phyloP scores from a whole-genome alignment of 1,140 invertebrate genomes.

The Zaprionus capensis region DNA sequence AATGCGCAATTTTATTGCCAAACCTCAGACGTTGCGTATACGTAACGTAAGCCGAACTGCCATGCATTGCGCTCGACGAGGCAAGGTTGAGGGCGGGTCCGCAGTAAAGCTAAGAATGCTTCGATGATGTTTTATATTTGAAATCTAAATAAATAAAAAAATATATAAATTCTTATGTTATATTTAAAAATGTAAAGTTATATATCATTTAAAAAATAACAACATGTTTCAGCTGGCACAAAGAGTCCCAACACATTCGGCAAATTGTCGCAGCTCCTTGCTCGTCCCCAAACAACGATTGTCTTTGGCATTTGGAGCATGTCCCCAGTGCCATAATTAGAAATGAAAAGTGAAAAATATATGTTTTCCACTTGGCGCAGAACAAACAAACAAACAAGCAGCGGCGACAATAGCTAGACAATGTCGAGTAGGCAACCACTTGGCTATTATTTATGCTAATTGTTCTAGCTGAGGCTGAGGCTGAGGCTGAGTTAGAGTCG shows the following conservation, averaged over 20 bases:
- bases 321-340: constrained; percentile 69
- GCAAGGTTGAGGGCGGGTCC: neutral
- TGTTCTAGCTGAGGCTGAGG: constrained; percentile 47
- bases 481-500: neutral
- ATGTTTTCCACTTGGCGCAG: constrained; percentile 57
- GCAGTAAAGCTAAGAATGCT: constrained; percentile 12
- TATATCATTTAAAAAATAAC: neutral
- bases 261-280: constrained; percentile 20
- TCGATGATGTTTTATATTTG: neutral
- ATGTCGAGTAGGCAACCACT: constrained; percentile 57
- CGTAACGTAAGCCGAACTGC: constrained; percentile 71
- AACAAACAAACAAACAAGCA: constrained; percentile 35
- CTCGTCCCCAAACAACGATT: constrained; percentile 39
- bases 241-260: constrained; percentile 2
- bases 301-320: constrained; percentile 71
- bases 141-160: no score
- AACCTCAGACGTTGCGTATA: constrained; percentile 79
- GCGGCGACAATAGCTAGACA: constrained; percentile 36
- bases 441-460: constrained; percentile 80
- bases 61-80: constrained; percentile 48
- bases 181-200: no score
- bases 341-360: constrained; percentile 78
- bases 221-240: neutral
- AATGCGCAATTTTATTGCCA: constrained; percentile 80
- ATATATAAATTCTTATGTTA: no score